These are phyloP conservation scores for Echeneis naucrates DNA, from an alignment of 2,797 vertebrate species.

Conservation along the genomic window DNA sequence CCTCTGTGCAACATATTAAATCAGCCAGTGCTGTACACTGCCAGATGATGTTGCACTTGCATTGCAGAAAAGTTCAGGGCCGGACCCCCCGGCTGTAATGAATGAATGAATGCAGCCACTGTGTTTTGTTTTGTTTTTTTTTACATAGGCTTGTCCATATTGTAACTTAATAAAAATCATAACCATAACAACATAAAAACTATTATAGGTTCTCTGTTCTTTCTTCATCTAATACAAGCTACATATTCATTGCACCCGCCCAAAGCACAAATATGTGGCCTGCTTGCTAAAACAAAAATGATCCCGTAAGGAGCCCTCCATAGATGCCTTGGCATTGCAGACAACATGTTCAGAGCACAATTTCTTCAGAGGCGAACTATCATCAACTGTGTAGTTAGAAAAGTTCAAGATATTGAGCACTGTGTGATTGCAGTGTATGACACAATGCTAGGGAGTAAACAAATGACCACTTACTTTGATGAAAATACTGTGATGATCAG, in stretches of 20 bases:
- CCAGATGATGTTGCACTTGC: background rate
- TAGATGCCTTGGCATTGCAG: background rate
- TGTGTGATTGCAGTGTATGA: background rate
- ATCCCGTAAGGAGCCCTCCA: background rate
- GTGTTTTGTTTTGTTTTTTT: background rate
- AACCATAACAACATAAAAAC: too few relatives aligned
- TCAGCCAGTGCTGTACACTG: background rate
- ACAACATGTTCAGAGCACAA: background rate
- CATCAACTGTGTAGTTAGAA: background rate
- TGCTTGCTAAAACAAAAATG: background rate
- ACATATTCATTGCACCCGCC: background rate
- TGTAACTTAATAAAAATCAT: background rate
- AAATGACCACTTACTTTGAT: background rate
- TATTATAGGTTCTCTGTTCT: too few relatives aligned
- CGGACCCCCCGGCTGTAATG: background rate
- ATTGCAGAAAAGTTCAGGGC: background rate
- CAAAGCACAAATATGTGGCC: background rate
- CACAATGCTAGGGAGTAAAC: background rate
- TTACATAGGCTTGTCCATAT: background rate
- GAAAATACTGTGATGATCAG: background rate
- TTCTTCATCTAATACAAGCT: background rate
- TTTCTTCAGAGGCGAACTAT: background rate
- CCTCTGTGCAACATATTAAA: background rate
- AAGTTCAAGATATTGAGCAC: background rate
- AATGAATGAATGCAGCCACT: background rate